These are phyloP conservation scores for Cladopsammia gracilis DNA, from an alignment of 64 coral and sea anemone genomes.

Conservation along the genomic window DNA sequence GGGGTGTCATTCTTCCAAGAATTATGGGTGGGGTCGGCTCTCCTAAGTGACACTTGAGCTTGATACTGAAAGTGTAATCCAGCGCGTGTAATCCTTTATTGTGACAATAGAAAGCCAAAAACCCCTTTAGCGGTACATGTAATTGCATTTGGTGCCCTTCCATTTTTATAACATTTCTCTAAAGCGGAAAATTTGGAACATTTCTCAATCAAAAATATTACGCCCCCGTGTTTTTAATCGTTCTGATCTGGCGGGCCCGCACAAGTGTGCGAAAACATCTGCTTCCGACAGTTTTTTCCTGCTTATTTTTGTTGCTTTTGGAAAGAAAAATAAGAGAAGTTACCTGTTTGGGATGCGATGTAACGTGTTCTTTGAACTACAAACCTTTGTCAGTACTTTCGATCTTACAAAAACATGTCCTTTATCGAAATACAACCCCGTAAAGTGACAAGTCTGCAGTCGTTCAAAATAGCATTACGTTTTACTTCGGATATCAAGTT, in stretches of 20 bases:
- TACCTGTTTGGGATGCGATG: neutral
- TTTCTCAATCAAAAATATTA: neutral
- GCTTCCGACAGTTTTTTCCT: conserved; percentile 9
- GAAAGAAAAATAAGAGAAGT: neutral
- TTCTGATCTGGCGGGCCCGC: neutral
- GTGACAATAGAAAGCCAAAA: too few relatives aligned
- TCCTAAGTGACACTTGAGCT: too few relatives aligned
- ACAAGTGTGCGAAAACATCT: neutral
- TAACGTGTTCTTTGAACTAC: neutral
- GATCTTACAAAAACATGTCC: conserved; percentile 26
- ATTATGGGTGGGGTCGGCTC: too few relatives aligned
- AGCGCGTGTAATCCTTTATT: too few relatives aligned
- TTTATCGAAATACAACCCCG: conserved; percentile 34
- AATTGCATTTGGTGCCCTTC: too few relatives aligned
- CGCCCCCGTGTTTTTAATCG: neutral
- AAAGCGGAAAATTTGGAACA: too few relatives aligned
- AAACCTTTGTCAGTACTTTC: neutral
- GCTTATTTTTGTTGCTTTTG: neutral
- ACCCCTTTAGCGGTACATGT: too few relatives aligned
- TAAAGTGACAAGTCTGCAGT: conserved; percentile 20
- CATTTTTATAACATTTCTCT: too few relatives aligned
- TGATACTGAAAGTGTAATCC: too few relatives aligned
- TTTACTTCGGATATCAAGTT: conserved; percentile 36
- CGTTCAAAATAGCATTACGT: conserved; percentile 23
- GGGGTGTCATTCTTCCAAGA: too few relatives aligned